Base-by-base conservation (phyloP, 2,797 vertebrate species). In the Sus cebifrons region DNA sequence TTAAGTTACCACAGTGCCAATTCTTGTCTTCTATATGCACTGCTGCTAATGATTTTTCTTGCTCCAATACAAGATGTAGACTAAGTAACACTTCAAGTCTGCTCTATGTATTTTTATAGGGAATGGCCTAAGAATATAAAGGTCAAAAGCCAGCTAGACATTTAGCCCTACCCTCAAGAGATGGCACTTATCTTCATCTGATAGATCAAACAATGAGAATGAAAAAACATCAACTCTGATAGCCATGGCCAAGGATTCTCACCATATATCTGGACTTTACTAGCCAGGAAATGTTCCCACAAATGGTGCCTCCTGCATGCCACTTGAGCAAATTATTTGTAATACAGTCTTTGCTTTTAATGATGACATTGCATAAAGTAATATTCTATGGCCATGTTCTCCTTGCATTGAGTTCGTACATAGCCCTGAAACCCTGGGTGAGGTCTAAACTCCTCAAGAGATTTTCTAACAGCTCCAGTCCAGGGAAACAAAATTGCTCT, bases 11-110 rank as follows among this genome's bases (percentile, higher is more conserved):
- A 23, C 16, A 1, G 17, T 1, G 2, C 6, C 17, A 21, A 40
- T 29, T 58, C 6, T 7, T 23, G 5, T 32, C 16, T 68, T 20
- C 4, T 5, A 12, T 9, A 0, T 3, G 14, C 4, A 23, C 1
- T 15, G 14, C 7, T 14, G 18, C 23, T 65, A 52, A 73, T 20
- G 27, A 18, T 18, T 64, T 16, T 58, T 91, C 20, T 91, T 25
- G 13, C 58, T 79, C 62, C 12, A 32, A 7, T 3, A 58, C 8
- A 58, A 65, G 16, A 49, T 2, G 32, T 2, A 32, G 4, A 86
- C 52, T 78, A 56, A 78, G n/a, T 56, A 14, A 16, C 12, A 44
- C 6, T 11, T 14, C 20, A 0, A 0, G 3, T 73, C 27, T 73
- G 49, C 49, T 25, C 0, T 52, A 14, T 16, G 4, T 18, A 3